phyloP scores from a whole-genome alignment of 2,888 invertebrate species.

The Emmelina monodactyla region DNA sequence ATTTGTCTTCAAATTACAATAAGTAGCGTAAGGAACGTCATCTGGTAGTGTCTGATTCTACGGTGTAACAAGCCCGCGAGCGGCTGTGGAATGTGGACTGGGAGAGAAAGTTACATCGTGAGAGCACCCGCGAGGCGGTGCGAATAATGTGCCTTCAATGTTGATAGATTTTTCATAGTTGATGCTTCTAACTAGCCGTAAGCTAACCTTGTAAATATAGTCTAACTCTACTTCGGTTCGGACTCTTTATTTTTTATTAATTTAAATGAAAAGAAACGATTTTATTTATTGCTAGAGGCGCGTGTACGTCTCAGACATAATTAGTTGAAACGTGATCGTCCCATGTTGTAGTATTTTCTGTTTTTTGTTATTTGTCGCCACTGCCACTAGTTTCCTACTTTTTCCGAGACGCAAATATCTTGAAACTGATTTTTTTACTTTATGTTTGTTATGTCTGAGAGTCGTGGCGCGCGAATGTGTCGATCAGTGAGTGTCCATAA shows the following conservation, averaged over 20 bases:
- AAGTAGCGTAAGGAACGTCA: no score
- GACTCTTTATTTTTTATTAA: constrained; percentile 57
- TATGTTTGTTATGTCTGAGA: neutral
- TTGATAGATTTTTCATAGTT: constrained; percentile 61
- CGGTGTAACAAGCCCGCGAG: no score
- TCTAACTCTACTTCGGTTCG: constrained; percentile 44
- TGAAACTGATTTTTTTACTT: neutral
- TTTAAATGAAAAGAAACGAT: constrained; percentile 42
- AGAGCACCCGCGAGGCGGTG: constrained; percentile 35
- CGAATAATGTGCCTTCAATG: constrained; percentile 67
- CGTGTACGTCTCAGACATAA: constrained; percentile 19
- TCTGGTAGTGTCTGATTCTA: no score
- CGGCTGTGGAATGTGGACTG: no score
- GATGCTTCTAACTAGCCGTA: constrained; percentile 60
- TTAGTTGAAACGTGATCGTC: constrained; percentile 19
- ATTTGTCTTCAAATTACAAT: no score
- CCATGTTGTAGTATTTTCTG: constrained; percentile 5
- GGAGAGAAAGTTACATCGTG: no score
- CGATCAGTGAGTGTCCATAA: no score
- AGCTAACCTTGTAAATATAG: constrained; percentile 61
- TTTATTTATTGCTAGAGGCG: constrained; percentile 52
- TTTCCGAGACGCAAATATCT: neutral
- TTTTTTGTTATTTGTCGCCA: constrained; percentile 9
- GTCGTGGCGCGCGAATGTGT: no score
- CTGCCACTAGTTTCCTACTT: neutral